phyloP scores from a whole-genome alignment of 2,888 invertebrate genomes.

The Cephus pygmeus region DNA sequence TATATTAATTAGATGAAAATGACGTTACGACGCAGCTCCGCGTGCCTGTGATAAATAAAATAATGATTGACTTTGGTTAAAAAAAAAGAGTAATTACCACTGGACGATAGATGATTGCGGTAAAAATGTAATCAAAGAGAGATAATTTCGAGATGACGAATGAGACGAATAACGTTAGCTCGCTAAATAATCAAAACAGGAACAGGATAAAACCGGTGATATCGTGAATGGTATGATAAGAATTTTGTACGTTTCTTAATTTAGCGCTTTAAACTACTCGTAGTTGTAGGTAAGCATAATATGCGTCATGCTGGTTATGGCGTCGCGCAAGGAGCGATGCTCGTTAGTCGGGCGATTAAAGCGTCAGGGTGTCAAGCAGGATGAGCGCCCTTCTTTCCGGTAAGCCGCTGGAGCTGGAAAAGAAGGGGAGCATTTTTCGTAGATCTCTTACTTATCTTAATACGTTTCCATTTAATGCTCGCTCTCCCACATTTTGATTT shows the following conservation, averaged over 20 bases:
- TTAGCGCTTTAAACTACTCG: not conserved
- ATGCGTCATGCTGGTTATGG: conserved; percentile 34
- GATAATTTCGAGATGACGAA: not conserved
- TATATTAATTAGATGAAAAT: not conserved
- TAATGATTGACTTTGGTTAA: not conserved
- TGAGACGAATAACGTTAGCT: not conserved
- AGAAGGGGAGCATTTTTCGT: conserved; percentile 30
- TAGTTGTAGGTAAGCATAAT: conserved; percentile 3
- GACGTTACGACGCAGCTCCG: not conserved
- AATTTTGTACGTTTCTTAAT: not conserved
- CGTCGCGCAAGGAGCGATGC: not conserved
- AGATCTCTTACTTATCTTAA: conserved; percentile 1
- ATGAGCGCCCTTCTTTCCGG: conserved; percentile 59
- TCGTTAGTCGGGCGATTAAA: conserved; percentile 29
- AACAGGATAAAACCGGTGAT: not conserved
- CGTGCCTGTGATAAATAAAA: not conserved
- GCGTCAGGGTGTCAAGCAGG: conserved; percentile 55
- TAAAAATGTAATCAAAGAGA: not conserved
- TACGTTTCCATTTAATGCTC: conserved; percentile 4
- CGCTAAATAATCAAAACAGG: not conserved
- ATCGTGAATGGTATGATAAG: not conserved
- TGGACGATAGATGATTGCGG: not conserved
- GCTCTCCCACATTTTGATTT: conserved; percentile 20
- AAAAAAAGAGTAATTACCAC: not conserved
- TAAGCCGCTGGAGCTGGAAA: conserved; percentile 66